A percentile compares a stretch with the other conserved stretches of the same genome.
Conservation (phyloP, 2,888 invertebrate genomes). For the Tinea trinotella region DNA sequence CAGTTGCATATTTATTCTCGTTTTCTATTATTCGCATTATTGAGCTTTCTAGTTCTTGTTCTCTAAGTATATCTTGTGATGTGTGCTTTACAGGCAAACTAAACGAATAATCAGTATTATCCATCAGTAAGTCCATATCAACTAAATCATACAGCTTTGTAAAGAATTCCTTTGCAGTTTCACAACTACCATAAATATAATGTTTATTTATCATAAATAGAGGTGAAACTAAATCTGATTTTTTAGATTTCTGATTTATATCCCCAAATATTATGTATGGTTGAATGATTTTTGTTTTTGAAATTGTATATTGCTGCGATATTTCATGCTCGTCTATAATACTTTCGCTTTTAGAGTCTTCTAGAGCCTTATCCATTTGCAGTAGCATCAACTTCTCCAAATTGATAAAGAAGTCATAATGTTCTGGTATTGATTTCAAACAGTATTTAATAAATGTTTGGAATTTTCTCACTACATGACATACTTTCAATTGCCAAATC, state of each 20-base stretch:
- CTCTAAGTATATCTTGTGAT: constrained; percentile 33
- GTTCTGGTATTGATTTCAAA: constrained; percentile 46
- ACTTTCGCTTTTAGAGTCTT: constrained; percentile 40
- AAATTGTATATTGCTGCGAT: constrained; percentile 22
- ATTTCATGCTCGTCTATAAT: constrained; percentile 37
- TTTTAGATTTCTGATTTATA: constrained; percentile 31
- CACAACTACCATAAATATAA: constrained; percentile 52
- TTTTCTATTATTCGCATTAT: constrained; percentile 48
- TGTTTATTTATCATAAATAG: constrained; percentile 51
- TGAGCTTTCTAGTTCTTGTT: constrained; percentile 49
- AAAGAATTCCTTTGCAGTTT: constrained; percentile 45
- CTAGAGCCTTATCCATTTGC: constrained; percentile 44
- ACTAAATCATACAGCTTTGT: constrained; percentile 40
- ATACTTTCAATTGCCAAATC: constrained; percentile 53
- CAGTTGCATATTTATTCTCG: constrained; percentile 42
- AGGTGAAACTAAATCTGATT: constrained; percentile 43
- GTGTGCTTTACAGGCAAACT: constrained; percentile 42
- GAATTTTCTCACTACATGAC: constrained; percentile 51
- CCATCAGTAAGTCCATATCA: constrained; percentile 34
- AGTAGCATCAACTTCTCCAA: constrained; percentile 57
- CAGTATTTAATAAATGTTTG: constrained; percentile 53
- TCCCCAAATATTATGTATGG: constrained; percentile 55
- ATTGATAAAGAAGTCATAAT: constrained; percentile 57
- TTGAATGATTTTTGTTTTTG: constrained; percentile 37
- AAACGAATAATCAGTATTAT: constrained; percentile 38